Percentiles rank a stretch among this genome's conserved stretches.
Conservation (phyloP, 2,888 invertebrate genomes). For the Tachina lurida region DNA sequence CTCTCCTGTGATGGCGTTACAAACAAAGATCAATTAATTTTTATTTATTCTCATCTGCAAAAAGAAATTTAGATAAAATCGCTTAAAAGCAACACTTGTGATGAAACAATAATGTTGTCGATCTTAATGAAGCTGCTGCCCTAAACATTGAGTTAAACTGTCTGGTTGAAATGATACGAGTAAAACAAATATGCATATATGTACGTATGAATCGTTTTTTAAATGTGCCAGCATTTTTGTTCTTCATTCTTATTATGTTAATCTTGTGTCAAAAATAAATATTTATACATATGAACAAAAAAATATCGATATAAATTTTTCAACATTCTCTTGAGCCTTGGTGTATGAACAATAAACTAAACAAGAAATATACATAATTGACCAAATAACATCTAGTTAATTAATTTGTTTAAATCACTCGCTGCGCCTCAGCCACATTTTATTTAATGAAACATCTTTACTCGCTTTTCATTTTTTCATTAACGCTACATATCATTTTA, state of each 20-base stretch:
- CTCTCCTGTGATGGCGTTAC: no score
- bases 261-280: no score
- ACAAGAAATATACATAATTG: conserved; percentile 36
- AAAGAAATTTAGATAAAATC: not conserved
- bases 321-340: not conserved
- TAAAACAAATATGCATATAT: conserved; percentile 42
- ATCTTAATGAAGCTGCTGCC: conserved; percentile 1
- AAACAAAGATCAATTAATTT: no score
- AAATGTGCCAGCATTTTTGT: no score
- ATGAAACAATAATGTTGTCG: not conserved
- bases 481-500: not conserved
- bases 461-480: not conserved
- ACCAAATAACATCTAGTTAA: conserved; percentile 34
- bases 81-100: not conserved
- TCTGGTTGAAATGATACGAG: conserved; percentile 37
- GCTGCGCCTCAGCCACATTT: conserved; percentile 5
- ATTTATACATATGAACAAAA: no score
- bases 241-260: no score
- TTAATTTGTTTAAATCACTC: conserved; percentile 46
- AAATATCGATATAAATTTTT: no score
- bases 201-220: no score
- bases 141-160: conserved; percentile 33
- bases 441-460: conserved; percentile 15
- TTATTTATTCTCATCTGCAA: no score
- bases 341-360: conserved; percentile 29